A percentile compares a stretch with the other conserved stretches of the same genome.
Evolutionary conservation across 2,797 vertebrate genomes (phyloP).

Genomic region (Manis crassicaudata): DNA sequence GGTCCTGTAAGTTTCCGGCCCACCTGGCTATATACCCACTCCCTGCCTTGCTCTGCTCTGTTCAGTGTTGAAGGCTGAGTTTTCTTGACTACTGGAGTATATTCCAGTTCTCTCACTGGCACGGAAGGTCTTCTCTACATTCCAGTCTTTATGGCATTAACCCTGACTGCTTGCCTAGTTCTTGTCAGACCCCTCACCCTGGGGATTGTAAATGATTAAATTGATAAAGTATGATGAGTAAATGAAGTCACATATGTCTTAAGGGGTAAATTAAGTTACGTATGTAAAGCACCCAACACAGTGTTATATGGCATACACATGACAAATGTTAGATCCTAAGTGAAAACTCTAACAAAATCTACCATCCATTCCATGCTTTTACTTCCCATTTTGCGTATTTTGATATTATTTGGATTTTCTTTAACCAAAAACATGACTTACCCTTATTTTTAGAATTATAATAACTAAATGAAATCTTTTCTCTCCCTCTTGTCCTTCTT

Average conservation of each 20-base stretch:
- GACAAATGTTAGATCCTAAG: not conserved
- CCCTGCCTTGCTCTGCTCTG: not conserved
- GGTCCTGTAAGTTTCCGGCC: not conserved
- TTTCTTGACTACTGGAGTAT: not conserved
- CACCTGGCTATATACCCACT: not conserved
- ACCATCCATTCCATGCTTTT: not conserved
- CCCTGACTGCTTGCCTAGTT: constrained; percentile 20
- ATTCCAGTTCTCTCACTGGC: not conserved
- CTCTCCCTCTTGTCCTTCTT: not conserved
- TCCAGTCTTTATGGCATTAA: constrained; percentile 18
- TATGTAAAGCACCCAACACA: not conserved
- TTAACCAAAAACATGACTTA: not conserved
- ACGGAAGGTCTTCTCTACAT: not conserved
- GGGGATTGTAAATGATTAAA: not conserved
- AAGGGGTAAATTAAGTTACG: constrained; percentile 7
- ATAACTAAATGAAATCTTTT: not conserved
- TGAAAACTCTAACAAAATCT: constrained; percentile 50
- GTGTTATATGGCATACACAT: not conserved
- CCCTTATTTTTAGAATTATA: constrained; percentile 45
- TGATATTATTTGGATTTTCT: not conserved
- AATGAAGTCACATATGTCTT: constrained; percentile 35
- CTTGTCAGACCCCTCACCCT: not conserved
- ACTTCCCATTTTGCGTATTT: constrained; percentile 30
- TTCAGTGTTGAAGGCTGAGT: not conserved
- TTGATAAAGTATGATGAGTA: constrained; percentile 14